phyloP scores from a whole-genome alignment of 2,113 vertebrate genomes.

The Alces alces region DNA sequence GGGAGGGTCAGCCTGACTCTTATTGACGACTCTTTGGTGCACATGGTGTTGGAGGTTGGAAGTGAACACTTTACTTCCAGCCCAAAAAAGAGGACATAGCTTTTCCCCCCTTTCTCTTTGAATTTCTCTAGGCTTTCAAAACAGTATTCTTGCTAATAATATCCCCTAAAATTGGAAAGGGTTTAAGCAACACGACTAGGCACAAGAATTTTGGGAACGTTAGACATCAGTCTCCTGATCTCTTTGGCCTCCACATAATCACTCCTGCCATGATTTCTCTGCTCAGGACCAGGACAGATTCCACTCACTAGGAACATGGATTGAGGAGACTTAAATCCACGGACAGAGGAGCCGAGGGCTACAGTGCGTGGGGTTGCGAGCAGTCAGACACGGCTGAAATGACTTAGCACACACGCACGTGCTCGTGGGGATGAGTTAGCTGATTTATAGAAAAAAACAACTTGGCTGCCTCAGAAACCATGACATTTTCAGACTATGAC shows the following conservation, averaged over 20 bases:
- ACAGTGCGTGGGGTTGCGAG: fast-evolving
- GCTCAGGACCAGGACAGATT: background rate
- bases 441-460: background rate
- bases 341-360: background rate
- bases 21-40: fast-evolving
- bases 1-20: background rate
- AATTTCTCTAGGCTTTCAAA: background rate
- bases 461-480: background rate
- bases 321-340: background rate
- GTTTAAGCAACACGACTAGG: background rate
- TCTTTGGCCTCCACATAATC: background rate
- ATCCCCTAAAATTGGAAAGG: background rate
- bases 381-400: background rate
- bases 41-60: fast-evolving
- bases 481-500: background rate
- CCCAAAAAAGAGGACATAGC: no score
- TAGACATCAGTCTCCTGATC: no score
- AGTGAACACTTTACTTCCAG: background rate
- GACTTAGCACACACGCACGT: background rate
- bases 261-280: background rate
- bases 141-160: background rate
- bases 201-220: background rate
- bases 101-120: background rate
- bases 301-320: background rate
- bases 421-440: background rate